Evolutionary conservation across 2,113 vertebrate species (phyloP), one percentile per base, ranked within the genome.

Genomic region (Oxyruncus cristatus): DNA sequence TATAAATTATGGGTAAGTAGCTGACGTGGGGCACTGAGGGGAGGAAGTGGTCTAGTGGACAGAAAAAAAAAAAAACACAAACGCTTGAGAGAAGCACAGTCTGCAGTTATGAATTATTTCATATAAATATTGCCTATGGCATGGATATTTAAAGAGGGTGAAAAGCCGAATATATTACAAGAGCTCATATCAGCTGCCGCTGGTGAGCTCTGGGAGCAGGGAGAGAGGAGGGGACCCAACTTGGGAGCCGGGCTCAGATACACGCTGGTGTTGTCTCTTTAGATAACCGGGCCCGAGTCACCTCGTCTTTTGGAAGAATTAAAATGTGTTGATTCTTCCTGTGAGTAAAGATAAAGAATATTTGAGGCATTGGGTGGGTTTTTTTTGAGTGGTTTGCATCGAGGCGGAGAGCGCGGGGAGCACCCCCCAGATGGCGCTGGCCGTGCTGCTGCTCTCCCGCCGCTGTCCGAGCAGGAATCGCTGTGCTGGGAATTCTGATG

Each of bases 371-470:
- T 0, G 13, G 14, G 30, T 21, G n/a, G 49, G 41, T 42, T 15
- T 27, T 10, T 22, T 42, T 14, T 5, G 47, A 33, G 3, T 16
- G 4, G 33, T 18, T 17, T 6, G 1, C 1, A 0, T 15, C 6
- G 30, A 2, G 4, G 39, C 9, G 2, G 37, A 17, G 49, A 7
- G 66, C 20, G 5, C 44, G 2, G 27, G 49, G 3, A n/a, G 12
- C 95, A 20, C 79, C 95, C 98, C 95, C 63, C 91, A 97, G 97
- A 59, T 90, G 97, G 97, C 72, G 82, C 96, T 95, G 83, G 73
- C 92, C 92, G 23, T 49, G 55, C 21, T 53, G 56, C 24, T 22
- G 46, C 56, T 79, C 61, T 58, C 12, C 23, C 14, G 27, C 14
- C 6, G 23, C 75, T 32, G 27, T 20, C 67, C 15, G 44, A 49